Conservation (phyloP, 1,140 invertebrate species). For the Drosophila pseudoananassae region DNA sequence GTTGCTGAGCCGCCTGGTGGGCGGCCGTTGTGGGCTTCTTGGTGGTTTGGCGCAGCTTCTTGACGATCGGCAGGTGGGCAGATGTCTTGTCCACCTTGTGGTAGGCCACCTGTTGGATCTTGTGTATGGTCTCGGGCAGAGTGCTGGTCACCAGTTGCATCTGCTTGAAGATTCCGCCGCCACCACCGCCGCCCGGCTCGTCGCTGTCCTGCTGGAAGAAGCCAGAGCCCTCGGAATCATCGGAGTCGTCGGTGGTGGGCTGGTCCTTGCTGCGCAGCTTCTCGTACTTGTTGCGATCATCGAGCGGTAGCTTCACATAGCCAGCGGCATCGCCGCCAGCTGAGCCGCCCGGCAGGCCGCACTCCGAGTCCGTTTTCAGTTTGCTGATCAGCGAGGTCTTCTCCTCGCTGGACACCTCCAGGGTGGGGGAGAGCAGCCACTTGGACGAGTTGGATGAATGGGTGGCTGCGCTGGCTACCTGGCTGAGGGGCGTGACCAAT, state of each 20-base stretch:
- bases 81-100: conserved; percentile 84
- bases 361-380: conserved; percentile 74
- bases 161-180: conserved; percentile 83
- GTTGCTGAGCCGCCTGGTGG: conserved; percentile 77
- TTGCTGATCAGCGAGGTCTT: conserved; percentile 79
- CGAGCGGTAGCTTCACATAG: conserved; percentile 88
- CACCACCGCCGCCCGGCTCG: conserved; percentile 40
- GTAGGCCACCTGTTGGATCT: conserved; percentile 84
- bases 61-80: conserved; percentile 83
- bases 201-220: conserved; percentile 75
- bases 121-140: conserved; percentile 84
- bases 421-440: conserved; percentile 80
- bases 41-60: conserved; percentile 83
- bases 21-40: conserved; percentile 78
- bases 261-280: conserved; percentile 88
- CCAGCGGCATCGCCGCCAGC: conserved; percentile 20
- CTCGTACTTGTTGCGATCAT: conserved; percentile 92
- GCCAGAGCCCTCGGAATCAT: conserved; percentile 72
- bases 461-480: conserved; percentile 40
- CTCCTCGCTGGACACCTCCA: conserved; percentile 78
- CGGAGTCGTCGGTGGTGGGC: conserved; percentile 87
- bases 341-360: conserved; percentile 10
- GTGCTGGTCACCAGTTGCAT: conserved; percentile 85
- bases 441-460: conserved; percentile 75
- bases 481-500: conserved; percentile 26